These are phyloP conservation scores for Agrilus cyanescens DNA, from an alignment of 2,888 invertebrate genomes.

Conservation along the genomic window DNA sequence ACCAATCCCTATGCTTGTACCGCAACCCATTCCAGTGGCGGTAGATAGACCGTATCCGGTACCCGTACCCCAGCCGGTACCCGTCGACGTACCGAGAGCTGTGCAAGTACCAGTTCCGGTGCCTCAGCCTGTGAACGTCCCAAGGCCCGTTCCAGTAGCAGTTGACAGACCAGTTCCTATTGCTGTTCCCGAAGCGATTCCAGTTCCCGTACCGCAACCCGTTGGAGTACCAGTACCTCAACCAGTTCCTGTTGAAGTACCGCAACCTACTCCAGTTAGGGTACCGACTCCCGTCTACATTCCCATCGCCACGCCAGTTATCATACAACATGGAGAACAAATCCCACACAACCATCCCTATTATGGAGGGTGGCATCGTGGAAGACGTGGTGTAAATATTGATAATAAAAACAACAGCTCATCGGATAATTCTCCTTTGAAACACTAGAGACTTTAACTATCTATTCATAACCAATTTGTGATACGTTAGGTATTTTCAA, in stretches of 20 bases:
- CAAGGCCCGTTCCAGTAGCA: constrained; percentile 30
- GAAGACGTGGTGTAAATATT: too few species aligned
- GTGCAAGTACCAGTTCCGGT: constrained; percentile 30
- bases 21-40: constrained; percentile 41
- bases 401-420: too few species aligned
- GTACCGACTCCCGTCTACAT: constrained; percentile 41
- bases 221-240: constrained; percentile 39
- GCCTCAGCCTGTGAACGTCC: constrained; percentile 27
- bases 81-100: constrained; percentile 30
- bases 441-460: too few species aligned
- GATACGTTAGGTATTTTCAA: too few species aligned
- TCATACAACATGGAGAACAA: constrained; percentile 5
- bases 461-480: too few species aligned
- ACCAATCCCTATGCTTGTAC: constrained; percentile 41
- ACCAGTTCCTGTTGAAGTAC: constrained; percentile 43
- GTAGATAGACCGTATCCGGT: constrained; percentile 40
- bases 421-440: too few species aligned
- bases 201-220: constrained; percentile 34
- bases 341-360: too few species aligned
- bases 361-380: too few species aligned
- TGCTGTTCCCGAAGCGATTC: constrained; percentile 40
- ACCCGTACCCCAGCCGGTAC: constrained; percentile 29
- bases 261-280: constrained; percentile 37
- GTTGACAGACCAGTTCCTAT: constrained; percentile 30
- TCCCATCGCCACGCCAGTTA: constrained; percentile 42